Percentiles rank a stretch among this genome's conserved stretches.
phyloP scores from a whole-genome alignment of 1,140 invertebrate genomes.

The Cydia splendana region DNA sequence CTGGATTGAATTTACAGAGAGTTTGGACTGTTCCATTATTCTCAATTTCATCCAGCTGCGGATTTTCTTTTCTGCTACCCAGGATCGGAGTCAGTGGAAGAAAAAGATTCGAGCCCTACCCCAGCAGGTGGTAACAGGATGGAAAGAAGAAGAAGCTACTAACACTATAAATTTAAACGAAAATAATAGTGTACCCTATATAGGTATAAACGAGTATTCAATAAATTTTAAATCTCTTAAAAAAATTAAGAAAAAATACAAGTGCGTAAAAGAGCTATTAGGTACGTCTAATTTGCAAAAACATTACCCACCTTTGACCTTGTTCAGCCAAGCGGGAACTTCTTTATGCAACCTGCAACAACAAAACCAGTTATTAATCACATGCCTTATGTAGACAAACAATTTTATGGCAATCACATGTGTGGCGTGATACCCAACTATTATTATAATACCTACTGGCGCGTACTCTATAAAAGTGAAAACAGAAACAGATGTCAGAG shows the following conservation, averaged over 20 bases:
- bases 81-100: no score
- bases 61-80: background rate
- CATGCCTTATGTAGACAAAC: conserved; percentile 2
- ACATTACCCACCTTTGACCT: conserved; percentile 61
- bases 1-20: conserved; percentile 16
- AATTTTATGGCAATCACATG: conserved; percentile 5
- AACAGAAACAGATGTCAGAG: conserved; percentile 47
- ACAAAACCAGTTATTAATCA: conserved; percentile 40
- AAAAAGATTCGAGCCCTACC: no score
- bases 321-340: conserved; percentile 64
- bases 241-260: no score
- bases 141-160: no score
- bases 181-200: no score
- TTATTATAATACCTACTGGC: background rate
- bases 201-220: no score
- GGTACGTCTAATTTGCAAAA: conserved; percentile 38
- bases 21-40: background rate
- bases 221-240: no score
- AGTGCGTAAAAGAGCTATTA: no score
- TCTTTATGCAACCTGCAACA: conserved; percentile 61
- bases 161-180: no score
- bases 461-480: conserved; percentile 32
- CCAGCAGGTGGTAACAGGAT: no score
- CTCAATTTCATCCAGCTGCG: background rate
- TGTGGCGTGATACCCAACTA: conserved; percentile 17